Evolutionary conservation across 2,888 invertebrate genomes (phyloP).

Genomic region (Caenorhabditis sp.): DNA sequence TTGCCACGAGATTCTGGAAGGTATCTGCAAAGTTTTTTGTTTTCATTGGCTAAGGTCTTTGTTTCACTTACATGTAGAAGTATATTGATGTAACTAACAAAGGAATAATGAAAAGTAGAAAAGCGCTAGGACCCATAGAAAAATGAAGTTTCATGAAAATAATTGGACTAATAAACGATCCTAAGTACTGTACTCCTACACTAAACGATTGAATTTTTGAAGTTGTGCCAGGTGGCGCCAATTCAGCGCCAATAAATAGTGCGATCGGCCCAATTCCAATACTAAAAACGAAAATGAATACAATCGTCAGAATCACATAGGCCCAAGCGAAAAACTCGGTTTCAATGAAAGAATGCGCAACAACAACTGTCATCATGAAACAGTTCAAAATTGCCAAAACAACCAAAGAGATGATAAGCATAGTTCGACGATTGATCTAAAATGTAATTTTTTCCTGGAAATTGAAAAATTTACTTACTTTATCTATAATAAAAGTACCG

Average conservation of each 20-base stretch:
- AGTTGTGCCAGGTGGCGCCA: slow-evolving; percentile 43
- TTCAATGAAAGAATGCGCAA: slow-evolving; percentile 36
- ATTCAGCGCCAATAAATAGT: slow-evolving; percentile 61
- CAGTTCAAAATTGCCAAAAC: slow-evolving; percentile 51
- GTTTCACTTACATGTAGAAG: slow-evolving; percentile 40
- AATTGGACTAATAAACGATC: slow-evolving; percentile 61
- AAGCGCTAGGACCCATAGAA: slow-evolving; percentile 49
- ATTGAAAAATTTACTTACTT: slow-evolving; percentile 26
- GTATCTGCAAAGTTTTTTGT: slow-evolving; percentile 21
- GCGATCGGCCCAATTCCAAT: slow-evolving; percentile 63
- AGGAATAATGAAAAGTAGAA: slow-evolving; percentile 59
- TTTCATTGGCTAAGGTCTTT: neutral
- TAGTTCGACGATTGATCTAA: slow-evolving; percentile 56
- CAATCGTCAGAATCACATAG: slow-evolving; percentile 12
- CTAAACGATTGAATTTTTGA: slow-evolving; percentile 42
- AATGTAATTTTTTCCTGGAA: slow-evolving; percentile 10
- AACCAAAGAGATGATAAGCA: slow-evolving; percentile 53
- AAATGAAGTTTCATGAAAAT: slow-evolving; percentile 54
- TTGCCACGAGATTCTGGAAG: slow-evolving; percentile 49
- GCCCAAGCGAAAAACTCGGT: slow-evolving; percentile 22
- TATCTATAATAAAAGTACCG: slow-evolving; percentile 53
- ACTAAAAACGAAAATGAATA: slow-evolving; percentile 40
- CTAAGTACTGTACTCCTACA: slow-evolving; percentile 50
- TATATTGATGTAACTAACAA: slow-evolving; percentile 48
- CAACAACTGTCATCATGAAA: slow-evolving; percentile 56